A percentile compares a stretch with the other conserved stretches of the same genome.
phyloP scores from a whole-genome alignment of 2,888 invertebrate genomes.

The Heliconius aoede region DNA sequence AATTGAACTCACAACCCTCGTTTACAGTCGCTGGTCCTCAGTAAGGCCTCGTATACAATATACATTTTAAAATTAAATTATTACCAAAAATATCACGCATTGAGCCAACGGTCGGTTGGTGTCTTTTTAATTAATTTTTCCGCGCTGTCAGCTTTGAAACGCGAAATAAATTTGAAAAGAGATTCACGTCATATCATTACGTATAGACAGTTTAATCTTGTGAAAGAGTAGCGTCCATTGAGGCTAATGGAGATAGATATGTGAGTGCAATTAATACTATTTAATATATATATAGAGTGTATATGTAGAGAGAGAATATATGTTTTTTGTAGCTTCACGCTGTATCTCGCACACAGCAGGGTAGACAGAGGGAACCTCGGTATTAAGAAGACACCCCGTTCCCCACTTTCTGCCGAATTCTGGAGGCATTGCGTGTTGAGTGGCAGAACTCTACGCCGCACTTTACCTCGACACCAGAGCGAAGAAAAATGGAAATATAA shows the following conservation, averaged over 20 bases:
- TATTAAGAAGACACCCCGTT: background rate
- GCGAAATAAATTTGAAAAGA: constrained; percentile 28
- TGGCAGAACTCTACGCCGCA: background rate
- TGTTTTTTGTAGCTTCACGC: background rate
- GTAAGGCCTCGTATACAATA: too few species aligned
- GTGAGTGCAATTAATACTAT: constrained; percentile 14
- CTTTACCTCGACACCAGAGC: too few species aligned
- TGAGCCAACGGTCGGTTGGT: background rate
- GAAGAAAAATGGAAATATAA: too few species aligned
- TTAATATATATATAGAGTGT: background rate
- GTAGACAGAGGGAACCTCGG: background rate
- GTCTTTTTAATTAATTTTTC: constrained; percentile 11
- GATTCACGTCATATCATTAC: constrained; percentile 26
- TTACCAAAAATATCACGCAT: constrained; percentile 10
- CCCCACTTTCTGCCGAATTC: too few species aligned
- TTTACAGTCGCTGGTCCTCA: too few species aligned
- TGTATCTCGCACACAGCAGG: too few species aligned
- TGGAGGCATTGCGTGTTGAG: background rate
- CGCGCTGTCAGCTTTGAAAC: constrained; percentile 14
- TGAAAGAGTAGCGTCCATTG: constrained; percentile 19
- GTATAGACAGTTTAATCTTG: constrained; percentile 22
- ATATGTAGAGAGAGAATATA: background rate
- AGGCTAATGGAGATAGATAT: constrained; percentile 21
- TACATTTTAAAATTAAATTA: constrained; percentile 7
- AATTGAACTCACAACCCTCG: background rate